Base-by-base conservation (phyloP, 2,888 invertebrate genomes). In the Candidula unifasciata region DNA sequence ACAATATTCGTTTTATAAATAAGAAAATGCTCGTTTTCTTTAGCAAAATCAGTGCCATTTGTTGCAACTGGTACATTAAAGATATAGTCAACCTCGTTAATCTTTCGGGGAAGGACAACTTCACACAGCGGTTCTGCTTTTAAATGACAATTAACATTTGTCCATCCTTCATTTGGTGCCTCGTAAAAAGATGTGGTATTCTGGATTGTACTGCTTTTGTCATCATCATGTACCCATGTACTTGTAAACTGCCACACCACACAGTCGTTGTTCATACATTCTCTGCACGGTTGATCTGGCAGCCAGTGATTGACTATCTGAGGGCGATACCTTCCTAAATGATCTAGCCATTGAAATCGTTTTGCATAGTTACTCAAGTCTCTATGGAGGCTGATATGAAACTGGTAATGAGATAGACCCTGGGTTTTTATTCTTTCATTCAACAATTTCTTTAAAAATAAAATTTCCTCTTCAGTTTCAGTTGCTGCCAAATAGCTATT, bases 381-480 rank as follows among this genome's bases (percentile, higher is more conserved):
- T 60, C 60, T 21, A 18, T 16, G 60, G 6, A 60, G 60, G 21
- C 60, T 21, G 21, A 60, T 60, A n/a, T 60, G n/a, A 8, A 24
- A 24, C 16, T 10, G 35, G 37, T 18, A 21, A 8, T 27, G 30
- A 24, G 6, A 0, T 27, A 3, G 1, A 21, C 3, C n/a, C 3
- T 37, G 1, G 71, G 3, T 13, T 5, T 21, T 37, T 21, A 6
- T 24, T n/a, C 3, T 5, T 13, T 3, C 21, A 6, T 5, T 6
- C 1, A 37, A 6, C n/a, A n/a, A n/a, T n/a, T n/a, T 71, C 37
- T 18, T 13, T 71, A 71, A 35, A 71, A 35, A 71, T 21, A 37
- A 21, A 16, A 71, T 24, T 8, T 71, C 71, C 24, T 71, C 71
- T 71, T 37, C 21, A 37, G 71, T 71, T 71, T 71, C 71, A 37